phyloP scores from a whole-genome alignment of 64 coral and sea anemone species.

The Montipora sp. region DNA sequence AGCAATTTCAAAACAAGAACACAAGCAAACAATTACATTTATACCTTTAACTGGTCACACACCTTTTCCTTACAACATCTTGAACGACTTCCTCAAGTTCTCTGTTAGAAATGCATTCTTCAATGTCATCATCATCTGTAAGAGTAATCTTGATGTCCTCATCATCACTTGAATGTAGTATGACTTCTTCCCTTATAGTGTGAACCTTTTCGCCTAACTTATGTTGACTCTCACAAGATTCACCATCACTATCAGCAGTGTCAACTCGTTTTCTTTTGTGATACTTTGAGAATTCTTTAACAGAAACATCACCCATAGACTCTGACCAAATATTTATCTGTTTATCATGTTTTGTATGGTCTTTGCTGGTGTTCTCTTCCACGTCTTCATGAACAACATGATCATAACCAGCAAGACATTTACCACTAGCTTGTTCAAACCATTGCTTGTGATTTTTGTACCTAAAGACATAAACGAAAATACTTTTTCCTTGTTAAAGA shows the following conservation, averaged over 20 bases:
- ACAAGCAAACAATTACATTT: too few species aligned
- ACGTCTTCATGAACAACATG: neutral
- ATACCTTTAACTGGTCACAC: too few species aligned
- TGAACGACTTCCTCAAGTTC: constrained; percentile 57
- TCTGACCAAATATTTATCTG: neutral
- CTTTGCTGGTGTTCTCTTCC: neutral
- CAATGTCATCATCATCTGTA: neutral
- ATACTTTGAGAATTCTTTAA: neutral
- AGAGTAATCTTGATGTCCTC: neutral
- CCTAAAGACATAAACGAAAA: constrained; percentile 24
- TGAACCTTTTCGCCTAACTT: neutral
- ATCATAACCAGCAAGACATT: neutral
- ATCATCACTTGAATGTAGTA: neutral
- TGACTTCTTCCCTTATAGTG: neutral
- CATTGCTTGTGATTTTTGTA: constrained; percentile 56
- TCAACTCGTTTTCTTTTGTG: constrained; percentile 24
- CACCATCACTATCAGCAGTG: neutral
- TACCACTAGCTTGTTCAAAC: neutral
- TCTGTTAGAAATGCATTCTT: constrained; percentile 26
- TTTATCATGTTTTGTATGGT: neutral
- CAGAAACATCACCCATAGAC: neutral
- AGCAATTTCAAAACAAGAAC: too few species aligned
- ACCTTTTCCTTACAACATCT: constrained; percentile 31
- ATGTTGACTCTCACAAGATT: neutral
- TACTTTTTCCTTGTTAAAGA: neutral